phyloP scores from a whole-genome alignment of 2,888 invertebrate species.

The Ditylenchus weischeri region DNA sequence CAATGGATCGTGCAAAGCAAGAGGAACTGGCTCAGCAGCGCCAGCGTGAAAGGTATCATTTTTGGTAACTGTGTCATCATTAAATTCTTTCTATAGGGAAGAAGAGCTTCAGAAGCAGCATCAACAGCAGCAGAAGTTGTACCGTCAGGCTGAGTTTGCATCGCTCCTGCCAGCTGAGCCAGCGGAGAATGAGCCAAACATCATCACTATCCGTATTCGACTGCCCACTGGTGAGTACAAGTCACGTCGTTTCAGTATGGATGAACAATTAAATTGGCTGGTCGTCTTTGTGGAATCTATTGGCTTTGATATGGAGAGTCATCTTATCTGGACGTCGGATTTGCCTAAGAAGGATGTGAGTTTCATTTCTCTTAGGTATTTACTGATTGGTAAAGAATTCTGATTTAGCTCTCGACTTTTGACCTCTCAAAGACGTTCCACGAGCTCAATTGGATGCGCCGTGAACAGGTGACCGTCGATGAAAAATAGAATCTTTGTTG shows the following conservation, averaged over 20 bases:
- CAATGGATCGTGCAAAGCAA: slow-evolving; percentile 43
- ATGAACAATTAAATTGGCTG: slow-evolving; percentile 39
- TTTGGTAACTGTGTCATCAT: background rate
- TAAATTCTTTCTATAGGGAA: slow-evolving; percentile 17
- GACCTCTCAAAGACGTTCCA: slow-evolving; percentile 74
- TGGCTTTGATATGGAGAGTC: slow-evolving; percentile 42
- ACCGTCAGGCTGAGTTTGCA: slow-evolving; percentile 28
- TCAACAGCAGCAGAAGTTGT: slow-evolving; percentile 27
- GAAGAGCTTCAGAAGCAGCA: slow-evolving; percentile 25
- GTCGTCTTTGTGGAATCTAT: slow-evolving; percentile 46
- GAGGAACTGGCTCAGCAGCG: slow-evolving; percentile 39
- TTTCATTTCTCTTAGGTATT: background rate
- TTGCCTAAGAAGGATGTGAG: slow-evolving; percentile 52
- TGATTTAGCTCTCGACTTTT: slow-evolving; percentile 73
- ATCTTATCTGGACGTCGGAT: slow-evolving; percentile 50
- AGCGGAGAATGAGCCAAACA: slow-evolving; percentile 30
- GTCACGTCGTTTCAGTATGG: slow-evolving; percentile 46
- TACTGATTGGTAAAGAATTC: background rate
- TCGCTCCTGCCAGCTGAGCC: slow-evolving; percentile 47
- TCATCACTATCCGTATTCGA: slow-evolving; percentile 47
- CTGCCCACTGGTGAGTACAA: slow-evolving; percentile 45
- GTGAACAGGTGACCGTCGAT: slow-evolving; percentile 82
- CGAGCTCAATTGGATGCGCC: slow-evolving; percentile 81
- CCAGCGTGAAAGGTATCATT: slow-evolving; percentile 24
- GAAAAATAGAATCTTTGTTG: slow-evolving; percentile 7